These are phyloP conservation scores for Pimephales promelas DNA, from an alignment of 2,113 vertebrate species.

Conservation along the genomic window DNA sequence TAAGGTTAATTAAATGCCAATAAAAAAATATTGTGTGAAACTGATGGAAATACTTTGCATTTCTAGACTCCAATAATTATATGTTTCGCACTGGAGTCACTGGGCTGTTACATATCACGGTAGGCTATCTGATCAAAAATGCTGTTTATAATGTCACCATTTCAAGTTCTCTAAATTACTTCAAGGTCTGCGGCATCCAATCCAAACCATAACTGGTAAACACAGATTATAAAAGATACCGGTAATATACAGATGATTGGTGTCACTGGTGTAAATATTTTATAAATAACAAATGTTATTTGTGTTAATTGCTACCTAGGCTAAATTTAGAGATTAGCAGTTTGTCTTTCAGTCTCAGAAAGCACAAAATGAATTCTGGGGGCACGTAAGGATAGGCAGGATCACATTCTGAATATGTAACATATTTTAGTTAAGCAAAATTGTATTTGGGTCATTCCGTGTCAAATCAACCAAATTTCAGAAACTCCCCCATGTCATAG, in stretches of 20 bases:
- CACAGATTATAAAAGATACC: not conserved
- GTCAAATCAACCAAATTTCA: not conserved
- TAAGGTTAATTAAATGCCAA: conserved; percentile 52
- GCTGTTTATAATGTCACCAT: conserved; percentile 19
- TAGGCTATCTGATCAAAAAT: conserved; percentile 18
- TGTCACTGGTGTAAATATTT: conserved; percentile 10
- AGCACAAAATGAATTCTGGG: not conserved
- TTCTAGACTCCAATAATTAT: conserved; percentile 40
- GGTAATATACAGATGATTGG: conserved; percentile 14
- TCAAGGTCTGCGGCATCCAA: not conserved
- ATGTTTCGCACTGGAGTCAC: conserved; percentile 14
- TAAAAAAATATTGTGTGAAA: conserved; percentile 36
- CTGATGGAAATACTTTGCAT: conserved; percentile 46
- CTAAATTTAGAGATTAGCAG: conserved; percentile 7
- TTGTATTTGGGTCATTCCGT: not conserved
- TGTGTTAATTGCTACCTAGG: conserved; percentile 1
- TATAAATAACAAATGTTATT: conserved; percentile 14
- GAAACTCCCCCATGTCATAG: not conserved
- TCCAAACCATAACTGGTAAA: not conserved
- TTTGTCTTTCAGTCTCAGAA: not conserved
- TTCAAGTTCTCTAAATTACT: conserved; percentile 25
- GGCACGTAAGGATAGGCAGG: not conserved
- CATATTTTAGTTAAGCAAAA: not conserved
- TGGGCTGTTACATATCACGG: conserved; percentile 1
- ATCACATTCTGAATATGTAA: not conserved